These are phyloP conservation scores for Aurelia aurita complex sp. Pacific DNA, from an alignment of 30 jellyfish, hydroid and myxozoan genomes.

Conservation along the genomic window DNA sequence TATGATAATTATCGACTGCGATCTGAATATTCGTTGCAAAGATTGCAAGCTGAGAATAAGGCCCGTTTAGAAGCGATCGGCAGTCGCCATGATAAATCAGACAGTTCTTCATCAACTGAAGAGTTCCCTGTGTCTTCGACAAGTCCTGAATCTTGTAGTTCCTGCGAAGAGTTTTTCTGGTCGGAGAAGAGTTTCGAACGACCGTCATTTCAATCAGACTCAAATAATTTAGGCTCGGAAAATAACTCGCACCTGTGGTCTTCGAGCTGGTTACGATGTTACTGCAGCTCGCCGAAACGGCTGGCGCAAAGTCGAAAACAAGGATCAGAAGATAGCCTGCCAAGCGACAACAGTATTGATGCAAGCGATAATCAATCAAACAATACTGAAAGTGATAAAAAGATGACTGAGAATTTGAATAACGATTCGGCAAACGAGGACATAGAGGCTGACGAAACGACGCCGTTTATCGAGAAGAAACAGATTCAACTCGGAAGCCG, in stretches of 20 bases:
- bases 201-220: slow-evolving; percentile 30
- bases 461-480: background rate
- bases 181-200: slow-evolving; percentile 66
- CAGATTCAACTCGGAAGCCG: slow-evolving; percentile 39
- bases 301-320: slow-evolving; percentile 10
- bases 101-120: slow-evolving; percentile 51
- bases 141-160: slow-evolving; percentile 74
- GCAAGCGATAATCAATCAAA: slow-evolving; percentile 1
- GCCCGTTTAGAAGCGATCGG: slow-evolving; percentile 66
- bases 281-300: slow-evolving; percentile 81
- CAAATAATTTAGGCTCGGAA: slow-evolving; percentile 46
- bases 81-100: slow-evolving; percentile 62
- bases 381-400: background rate
- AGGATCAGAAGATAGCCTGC: slow-evolving; percentile 42
- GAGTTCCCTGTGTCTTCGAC: slow-evolving; percentile 84
- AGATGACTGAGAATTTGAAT: background rate
- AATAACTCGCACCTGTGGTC: slow-evolving; percentile 92
- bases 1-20: slow-evolving; percentile 85
- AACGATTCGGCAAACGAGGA: background rate
- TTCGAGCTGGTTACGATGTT: slow-evolving; percentile 86
- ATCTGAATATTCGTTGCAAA: slow-evolving; percentile 86
- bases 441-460: background rate
- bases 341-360: slow-evolving; percentile 13
- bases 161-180: slow-evolving; percentile 74
- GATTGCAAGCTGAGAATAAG: slow-evolving; percentile 75